Base-by-base conservation (phyloP, 1,140 invertebrate species). In the Cherax quadricarinatus region DNA sequence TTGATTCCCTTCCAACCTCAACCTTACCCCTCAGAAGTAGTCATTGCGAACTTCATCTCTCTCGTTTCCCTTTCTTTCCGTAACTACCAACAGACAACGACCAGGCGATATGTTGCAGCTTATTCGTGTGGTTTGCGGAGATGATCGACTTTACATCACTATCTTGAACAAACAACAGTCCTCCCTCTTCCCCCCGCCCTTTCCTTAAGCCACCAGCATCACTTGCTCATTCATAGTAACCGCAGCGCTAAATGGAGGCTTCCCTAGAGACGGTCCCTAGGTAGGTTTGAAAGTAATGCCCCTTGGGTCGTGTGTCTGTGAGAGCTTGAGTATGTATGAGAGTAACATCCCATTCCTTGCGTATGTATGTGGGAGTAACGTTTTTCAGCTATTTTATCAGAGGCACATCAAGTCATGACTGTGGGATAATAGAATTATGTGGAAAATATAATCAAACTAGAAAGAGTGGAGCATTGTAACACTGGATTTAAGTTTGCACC, bases 61-160 rank as follows among this genome's bases (percentile, higher is more conserved):
- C 62, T 21, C 14, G 62, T 66, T 18, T 66, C 62, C 57, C 62
- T 66, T 66, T 18, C 62, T 66, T 66, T 21, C 62, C 62, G 62
- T 66, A 57, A 24, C 12, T 83, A 57, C 48, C 51, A 60, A 83
- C 24, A 60, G 57, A 81, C 81, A 83, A 83, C 81, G 81, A 83
- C 81, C 51, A 57, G 51, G 51, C 51, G 49, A 60, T 83, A 57
- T 53, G 81, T 83, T 83, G 51, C 48, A 83, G 81, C 51, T 57
- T 83, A 83, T n/a, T 48, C 51, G 57, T 83, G 81, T 83, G 81
- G 51, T 83, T 83, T 83, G 81, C 81, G 81, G 81, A 83, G 81
- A 83, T 83, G 51, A 60, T 48, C 57, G n/a, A 60, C 18, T 7
- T 57, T 60, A 21, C 62, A 21, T 1, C 21, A 5, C 62, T 18